Percentiles rank a stretch among this genome's conserved stretches.
Conservation (phyloP, 2,113 vertebrate genomes). For the Neotoma lepida region DNA sequence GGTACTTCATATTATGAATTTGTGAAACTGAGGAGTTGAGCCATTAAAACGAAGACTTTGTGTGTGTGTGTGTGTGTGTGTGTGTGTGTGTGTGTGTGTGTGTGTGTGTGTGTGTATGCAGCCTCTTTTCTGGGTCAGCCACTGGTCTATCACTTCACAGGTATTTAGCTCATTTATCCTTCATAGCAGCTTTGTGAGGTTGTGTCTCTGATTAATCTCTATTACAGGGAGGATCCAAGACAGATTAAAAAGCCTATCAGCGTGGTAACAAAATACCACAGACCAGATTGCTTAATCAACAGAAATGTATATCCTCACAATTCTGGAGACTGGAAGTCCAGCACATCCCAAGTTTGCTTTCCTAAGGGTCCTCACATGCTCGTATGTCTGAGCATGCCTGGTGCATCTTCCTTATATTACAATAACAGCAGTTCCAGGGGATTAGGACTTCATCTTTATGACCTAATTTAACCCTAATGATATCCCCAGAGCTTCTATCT, state of each 20-base stretch:
- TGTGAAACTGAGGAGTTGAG: neutral
- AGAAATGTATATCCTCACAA: neutral
- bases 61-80: accelerated
- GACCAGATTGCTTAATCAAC: neutral
- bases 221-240: neutral
- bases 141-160: neutral
- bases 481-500: neutral
- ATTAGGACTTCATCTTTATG: neutral
- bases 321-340: neutral
- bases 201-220: neutral
- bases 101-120: neutral
- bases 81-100: accelerated
- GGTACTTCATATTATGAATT: neutral
- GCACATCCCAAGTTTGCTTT: neutral
- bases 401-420: neutral
- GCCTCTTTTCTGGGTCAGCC: neutral
- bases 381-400: neutral
- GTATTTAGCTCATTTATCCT: neutral
- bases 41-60: neutral
- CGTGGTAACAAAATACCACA: neutral
- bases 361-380: neutral
- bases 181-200: neutral
- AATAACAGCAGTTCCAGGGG: neutral
- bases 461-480: neutral
- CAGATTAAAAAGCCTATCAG: neutral